phyloP scores from a whole-genome alignment of 1,140 invertebrate genomes.

The Rhizoglyphus robini region DNA sequence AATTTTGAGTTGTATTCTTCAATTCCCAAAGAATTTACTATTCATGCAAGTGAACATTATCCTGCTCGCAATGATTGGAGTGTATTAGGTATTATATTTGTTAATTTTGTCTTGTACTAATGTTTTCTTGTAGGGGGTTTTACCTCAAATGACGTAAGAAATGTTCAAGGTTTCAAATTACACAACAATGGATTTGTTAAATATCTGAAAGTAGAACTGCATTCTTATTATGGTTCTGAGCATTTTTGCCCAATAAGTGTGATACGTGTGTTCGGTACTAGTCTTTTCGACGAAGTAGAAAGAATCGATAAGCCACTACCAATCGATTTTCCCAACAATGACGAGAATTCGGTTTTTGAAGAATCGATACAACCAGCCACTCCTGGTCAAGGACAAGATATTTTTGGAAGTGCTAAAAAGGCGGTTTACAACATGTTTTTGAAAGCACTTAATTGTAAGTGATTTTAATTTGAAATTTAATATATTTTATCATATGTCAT shows the following conservation, averaged over 20 bases:
- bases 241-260: constrained; percentile 93
- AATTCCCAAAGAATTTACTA: constrained; percentile 68
- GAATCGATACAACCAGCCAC: not conserved
- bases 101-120: not conserved
- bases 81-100: constrained; percentile 28
- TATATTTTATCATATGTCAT: not conserved
- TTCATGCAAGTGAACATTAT: constrained; percentile 72
- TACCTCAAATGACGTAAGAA: constrained; percentile 65
- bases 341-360: not conserved
- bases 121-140: constrained; percentile 55
- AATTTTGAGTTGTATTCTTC: constrained; percentile 98
- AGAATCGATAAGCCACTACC: constrained; percentile 8
- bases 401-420: constrained; percentile 67
- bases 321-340: not conserved
- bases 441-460: constrained; percentile 45
- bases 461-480: not conserved
- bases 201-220: constrained; percentile 69
- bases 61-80: constrained; percentile 76
- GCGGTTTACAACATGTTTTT: constrained; percentile 74
- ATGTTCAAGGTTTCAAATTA: constrained; percentile 69
- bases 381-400: constrained; percentile 24
- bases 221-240: constrained; percentile 84
- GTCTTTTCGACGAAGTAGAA: constrained; percentile 36
- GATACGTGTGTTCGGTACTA: constrained; percentile 73
- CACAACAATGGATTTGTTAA: constrained; percentile 73